A percentile compares a stretch with the other conserved stretches of the same genome.
These are phyloP conservation scores for Elaphurus davidianus DNA, from an alignment of 2,113 vertebrate genomes.

Conservation along the genomic window DNA sequence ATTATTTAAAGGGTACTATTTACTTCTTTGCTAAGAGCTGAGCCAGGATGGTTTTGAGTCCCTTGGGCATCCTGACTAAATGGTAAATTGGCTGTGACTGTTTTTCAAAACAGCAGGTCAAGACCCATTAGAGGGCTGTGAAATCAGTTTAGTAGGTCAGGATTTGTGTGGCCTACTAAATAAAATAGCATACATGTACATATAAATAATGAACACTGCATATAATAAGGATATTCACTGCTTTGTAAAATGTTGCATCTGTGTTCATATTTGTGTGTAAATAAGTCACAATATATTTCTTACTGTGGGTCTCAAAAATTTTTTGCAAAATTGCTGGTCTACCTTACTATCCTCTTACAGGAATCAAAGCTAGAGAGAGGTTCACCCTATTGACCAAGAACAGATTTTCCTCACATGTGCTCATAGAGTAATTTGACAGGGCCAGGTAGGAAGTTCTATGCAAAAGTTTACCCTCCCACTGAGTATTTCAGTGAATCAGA, in stretches of 20 bases:
- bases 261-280: neutral
- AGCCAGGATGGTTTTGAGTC: neutral
- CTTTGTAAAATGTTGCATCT: neutral
- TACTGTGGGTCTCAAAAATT: neutral
- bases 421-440: neutral
- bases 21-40: neutral
- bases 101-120: neutral
- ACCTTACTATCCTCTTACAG: neutral
- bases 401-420: neutral
- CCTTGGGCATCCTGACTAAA: constrained; percentile 10
- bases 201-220: neutral
- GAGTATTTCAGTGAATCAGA: neutral
- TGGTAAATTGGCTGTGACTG: neutral
- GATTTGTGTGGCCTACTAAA: neutral
- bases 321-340: neutral
- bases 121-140: neutral
- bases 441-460: neutral
- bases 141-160: constrained; percentile 39
- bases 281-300: neutral
- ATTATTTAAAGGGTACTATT: neutral
- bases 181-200: neutral
- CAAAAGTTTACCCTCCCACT: neutral
- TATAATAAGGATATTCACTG: neutral
- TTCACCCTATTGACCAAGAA: neutral
- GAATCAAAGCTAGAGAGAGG: neutral